phyloP scores from a whole-genome alignment of 2,113 vertebrate genomes.

The Carassius auratus region DNA sequence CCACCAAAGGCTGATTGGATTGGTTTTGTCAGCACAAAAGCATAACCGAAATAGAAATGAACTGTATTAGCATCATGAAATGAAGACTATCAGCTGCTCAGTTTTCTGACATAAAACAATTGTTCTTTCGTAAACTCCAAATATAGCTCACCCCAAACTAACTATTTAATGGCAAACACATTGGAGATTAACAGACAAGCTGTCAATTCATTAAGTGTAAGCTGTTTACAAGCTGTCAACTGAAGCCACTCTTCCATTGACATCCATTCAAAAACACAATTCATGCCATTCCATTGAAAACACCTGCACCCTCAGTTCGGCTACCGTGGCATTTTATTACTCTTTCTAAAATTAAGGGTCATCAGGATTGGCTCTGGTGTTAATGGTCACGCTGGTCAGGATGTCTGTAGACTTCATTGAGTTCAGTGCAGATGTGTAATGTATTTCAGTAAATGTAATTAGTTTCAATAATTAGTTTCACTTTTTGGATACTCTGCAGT shows the following conservation, averaged over 20 bases:
- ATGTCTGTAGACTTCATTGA: neutral
- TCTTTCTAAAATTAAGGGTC: neutral
- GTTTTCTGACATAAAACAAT: neutral
- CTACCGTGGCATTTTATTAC: neutral
- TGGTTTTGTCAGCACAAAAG: neutral
- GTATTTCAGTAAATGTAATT: no score
- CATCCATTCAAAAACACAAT: neutral
- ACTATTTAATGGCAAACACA: neutral
- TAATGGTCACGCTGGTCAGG: neutral
- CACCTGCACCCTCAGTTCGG: neutral
- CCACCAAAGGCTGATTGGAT: neutral
- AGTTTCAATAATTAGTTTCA: no score
- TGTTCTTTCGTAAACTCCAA: neutral
- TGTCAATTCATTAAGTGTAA: neutral
- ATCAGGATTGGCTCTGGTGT: neutral
- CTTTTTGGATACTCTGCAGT: no score
- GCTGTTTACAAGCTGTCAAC: conserved; percentile 6
- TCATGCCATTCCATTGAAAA: neutral
- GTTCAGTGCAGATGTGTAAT: neutral
- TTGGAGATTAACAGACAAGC: neutral
- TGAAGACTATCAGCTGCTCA: neutral
- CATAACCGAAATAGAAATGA: neutral
- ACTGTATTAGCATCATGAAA: neutral
- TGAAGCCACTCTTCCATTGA: neutral
- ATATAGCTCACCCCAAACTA: neutral